phyloP scores from a whole-genome alignment of 2,888 invertebrate species.

The Aleiodes testaceus region DNA sequence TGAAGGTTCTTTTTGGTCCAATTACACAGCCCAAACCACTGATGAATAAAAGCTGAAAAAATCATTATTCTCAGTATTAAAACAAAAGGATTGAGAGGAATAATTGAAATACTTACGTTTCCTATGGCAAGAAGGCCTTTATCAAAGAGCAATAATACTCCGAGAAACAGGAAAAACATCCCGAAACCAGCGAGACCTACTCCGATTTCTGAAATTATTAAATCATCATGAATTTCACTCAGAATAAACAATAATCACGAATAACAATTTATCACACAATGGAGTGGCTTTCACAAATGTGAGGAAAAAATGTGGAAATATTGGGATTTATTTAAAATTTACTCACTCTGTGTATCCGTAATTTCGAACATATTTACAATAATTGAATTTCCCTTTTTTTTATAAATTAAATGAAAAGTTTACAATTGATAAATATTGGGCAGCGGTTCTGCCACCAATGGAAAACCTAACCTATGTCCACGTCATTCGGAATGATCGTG shows the following conservation, averaged over 20 bases:
- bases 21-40: slow-evolving; percentile 96
- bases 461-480: slow-evolving; percentile 52
- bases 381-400: slow-evolving; percentile 26
- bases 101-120: slow-evolving; percentile 85
- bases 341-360: slow-evolving; percentile 88
- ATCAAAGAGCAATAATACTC: slow-evolving; percentile 94
- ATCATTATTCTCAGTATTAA: neutral
- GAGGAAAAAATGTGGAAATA: slow-evolving; percentile 35
- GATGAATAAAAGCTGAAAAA: slow-evolving; percentile 92
- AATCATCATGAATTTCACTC: slow-evolving; percentile 15
- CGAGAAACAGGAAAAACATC: slow-evolving; percentile 94
- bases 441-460: slow-evolving; percentile 13
- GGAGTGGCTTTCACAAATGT: neutral
- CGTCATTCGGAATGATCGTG: slow-evolving; percentile 51
- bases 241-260: neutral
- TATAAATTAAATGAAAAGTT: neutral
- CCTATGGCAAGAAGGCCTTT: slow-evolving; percentile 98
- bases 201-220: slow-evolving; percentile 89
- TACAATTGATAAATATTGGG: slow-evolving; percentile 15
- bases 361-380: slow-evolving; percentile 84
- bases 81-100: slow-evolving; percentile 4
- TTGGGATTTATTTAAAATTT: slow-evolving; percentile 40
- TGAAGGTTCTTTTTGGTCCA: slow-evolving; percentile 94
- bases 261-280: neutral
- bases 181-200: slow-evolving; percentile 98